These are phyloP conservation scores for Danaus plexippus DNA, from an alignment of 1,140 invertebrate species.

Conservation along the genomic window DNA sequence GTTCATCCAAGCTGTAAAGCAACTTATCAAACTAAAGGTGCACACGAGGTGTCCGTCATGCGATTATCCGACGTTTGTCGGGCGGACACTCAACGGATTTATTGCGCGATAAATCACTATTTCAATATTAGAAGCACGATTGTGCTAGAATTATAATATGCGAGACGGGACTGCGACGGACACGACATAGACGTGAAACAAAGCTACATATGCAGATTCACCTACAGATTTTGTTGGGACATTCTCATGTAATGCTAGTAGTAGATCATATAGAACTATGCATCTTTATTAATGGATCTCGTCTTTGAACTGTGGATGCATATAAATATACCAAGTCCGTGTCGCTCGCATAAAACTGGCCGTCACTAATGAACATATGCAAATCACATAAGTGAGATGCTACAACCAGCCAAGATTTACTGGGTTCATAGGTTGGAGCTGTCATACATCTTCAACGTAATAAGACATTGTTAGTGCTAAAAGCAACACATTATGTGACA, in stretches of 20 bases:
- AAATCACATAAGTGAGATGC: conserved; percentile 36
- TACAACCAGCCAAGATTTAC: conserved; percentile 35
- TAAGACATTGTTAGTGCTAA: conserved; percentile 7
- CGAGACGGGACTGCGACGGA: conserved; percentile 17
- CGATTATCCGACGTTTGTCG: conserved; percentile 58
- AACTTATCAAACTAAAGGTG: conserved; percentile 21
- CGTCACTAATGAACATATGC: conserved; percentile 21
- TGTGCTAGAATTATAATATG: conserved; percentile 23
- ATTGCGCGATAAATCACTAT: conserved; percentile 54
- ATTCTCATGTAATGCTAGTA: too few species aligned
- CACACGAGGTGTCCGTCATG: conserved; percentile 41
- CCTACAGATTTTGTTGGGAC: too few species aligned
- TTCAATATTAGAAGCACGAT: conserved; percentile 58
- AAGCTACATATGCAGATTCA: too few species aligned
- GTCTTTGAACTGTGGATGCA: too few species aligned
- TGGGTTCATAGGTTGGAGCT: conserved; percentile 32
- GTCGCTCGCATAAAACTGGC: conserved; percentile 9
- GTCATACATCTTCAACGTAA: conserved; percentile 24
- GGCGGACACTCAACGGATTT: conserved; percentile 48
- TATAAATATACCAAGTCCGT: not conserved
- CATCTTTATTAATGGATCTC: too few species aligned
- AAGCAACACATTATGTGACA: too few species aligned
- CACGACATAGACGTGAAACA: too few species aligned
- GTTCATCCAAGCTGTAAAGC: conserved; percentile 16
- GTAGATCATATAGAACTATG: too few species aligned